Conservation (phyloP, 2,888 invertebrate genomes). For the Acanthosoma haemorrhoidale region DNA sequence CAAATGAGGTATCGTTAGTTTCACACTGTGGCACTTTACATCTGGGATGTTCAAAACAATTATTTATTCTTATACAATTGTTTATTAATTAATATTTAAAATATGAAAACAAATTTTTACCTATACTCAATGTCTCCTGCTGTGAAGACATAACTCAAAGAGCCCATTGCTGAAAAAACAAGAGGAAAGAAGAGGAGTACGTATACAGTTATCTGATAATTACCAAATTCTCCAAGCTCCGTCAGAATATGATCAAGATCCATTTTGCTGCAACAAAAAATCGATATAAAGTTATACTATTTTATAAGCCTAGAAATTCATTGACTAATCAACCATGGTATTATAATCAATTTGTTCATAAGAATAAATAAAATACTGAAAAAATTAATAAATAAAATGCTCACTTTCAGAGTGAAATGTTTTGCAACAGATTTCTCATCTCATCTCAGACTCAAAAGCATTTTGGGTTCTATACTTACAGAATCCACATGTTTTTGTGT, state of each 20-base stretch:
- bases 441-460: too few relatives aligned
- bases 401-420: too few relatives aligned
- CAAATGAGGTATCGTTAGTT: slow-evolving; percentile 30
- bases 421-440: too few relatives aligned
- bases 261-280: slow-evolving; percentile 18
- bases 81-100: background rate
- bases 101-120: slow-evolving; percentile 47
- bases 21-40: slow-evolving; percentile 41
- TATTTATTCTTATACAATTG: too few relatives aligned
- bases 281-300: background rate
- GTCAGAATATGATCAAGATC: slow-evolving; percentile 32
- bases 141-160: slow-evolving; percentile 64
- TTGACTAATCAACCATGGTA: too few relatives aligned
- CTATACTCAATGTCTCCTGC: slow-evolving; percentile 63
- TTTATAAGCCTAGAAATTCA: too few relatives aligned
- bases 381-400: too few relatives aligned
- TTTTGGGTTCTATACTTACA: too few relatives aligned
- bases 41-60: slow-evolving; percentile 25
- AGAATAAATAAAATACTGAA: too few relatives aligned
- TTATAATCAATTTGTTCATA: too few relatives aligned
- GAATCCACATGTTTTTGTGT: too few relatives aligned
- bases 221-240: slow-evolving; percentile 35
- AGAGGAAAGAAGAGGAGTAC: slow-evolving; percentile 51
- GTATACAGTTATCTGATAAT: slow-evolving; percentile 31
- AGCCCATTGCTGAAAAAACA: slow-evolving; percentile 59